Evolutionary conservation across 37 sponge, comb jelly and placozoan genomes (phyloP).

Genomic region (Bolinopsis microptera): DNA sequence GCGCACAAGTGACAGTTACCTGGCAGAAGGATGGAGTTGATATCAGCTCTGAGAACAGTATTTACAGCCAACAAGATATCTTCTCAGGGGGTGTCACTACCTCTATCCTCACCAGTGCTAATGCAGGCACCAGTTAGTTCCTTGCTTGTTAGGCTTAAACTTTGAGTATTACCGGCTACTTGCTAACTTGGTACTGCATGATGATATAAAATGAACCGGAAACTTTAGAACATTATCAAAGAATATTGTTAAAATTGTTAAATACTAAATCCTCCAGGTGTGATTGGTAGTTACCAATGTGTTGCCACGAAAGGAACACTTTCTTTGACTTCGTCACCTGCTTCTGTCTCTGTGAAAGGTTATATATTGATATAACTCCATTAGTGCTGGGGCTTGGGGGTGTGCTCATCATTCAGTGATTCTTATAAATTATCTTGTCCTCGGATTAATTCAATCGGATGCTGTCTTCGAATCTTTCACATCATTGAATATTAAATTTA

Average conservation of each 20-base stretch:
- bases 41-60: not conserved
- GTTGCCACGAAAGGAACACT: not conserved
- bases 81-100: not conserved
- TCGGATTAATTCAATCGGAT: too few relatives aligned
- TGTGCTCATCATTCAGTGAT: too few relatives aligned
- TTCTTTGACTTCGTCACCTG: not conserved
- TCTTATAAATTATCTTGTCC: too few relatives aligned
- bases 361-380: too few relatives aligned
- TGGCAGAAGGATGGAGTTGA: not conserved
- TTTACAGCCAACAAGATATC: not conserved
- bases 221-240: too few relatives aligned
- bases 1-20: not conserved
- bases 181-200: too few relatives aligned
- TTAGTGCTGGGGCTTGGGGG: not conserved
- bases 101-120: not conserved
- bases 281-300: not conserved
- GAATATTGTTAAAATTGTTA: too few relatives aligned
- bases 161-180: too few relatives aligned
- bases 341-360: slow-evolving; percentile 18
- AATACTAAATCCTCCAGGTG: too few relatives aligned
- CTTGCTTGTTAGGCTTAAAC: not conserved
- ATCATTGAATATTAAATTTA: too few relatives aligned
- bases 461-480: too few relatives aligned
- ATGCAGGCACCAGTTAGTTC: not conserved
- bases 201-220: too few relatives aligned